These are phyloP conservation scores for Agapornis canus DNA, from an alignment of 2,797 vertebrate genomes.

Conservation along the genomic window DNA sequence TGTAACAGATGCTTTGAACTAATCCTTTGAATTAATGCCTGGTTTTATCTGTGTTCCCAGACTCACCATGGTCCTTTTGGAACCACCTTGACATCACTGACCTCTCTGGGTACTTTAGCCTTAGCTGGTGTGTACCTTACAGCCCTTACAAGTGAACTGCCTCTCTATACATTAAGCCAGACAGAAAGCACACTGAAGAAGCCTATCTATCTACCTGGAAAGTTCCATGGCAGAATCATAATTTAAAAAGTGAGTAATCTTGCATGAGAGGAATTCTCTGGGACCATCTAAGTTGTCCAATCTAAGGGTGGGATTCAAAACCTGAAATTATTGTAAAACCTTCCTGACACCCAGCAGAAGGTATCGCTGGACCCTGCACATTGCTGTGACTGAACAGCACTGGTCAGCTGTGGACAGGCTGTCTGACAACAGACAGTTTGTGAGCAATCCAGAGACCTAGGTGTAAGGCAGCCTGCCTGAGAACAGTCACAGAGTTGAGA, in stretches of 20 bases:
- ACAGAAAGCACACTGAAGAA: neutral
- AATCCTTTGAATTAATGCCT: neutral
- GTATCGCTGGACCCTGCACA: neutral
- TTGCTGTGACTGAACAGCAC: no score
- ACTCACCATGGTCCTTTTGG: neutral
- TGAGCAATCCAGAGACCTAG: no score
- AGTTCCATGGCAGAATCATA: neutral
- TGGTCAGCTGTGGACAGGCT: no score
- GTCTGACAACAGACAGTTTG: no score
- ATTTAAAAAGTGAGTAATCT: neutral
- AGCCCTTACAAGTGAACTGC: neutral
- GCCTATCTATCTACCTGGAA: accelerated
- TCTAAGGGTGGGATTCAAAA: neutral
- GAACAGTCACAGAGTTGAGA: no score
- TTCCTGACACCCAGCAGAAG: neutral
- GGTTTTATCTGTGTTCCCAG: neutral
- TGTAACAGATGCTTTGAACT: neutral
- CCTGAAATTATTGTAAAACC: neutral
- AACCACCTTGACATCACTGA: neutral
- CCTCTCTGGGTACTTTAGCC: neutral
- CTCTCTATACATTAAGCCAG: neutral
- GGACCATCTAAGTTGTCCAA: no score
- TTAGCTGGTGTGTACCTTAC: neutral
- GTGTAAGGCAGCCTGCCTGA: no score
- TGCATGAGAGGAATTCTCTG: neutral